Base-by-base conservation (phyloP, 2,888 invertebrate species). In the Taphrorychus bicolor region DNA sequence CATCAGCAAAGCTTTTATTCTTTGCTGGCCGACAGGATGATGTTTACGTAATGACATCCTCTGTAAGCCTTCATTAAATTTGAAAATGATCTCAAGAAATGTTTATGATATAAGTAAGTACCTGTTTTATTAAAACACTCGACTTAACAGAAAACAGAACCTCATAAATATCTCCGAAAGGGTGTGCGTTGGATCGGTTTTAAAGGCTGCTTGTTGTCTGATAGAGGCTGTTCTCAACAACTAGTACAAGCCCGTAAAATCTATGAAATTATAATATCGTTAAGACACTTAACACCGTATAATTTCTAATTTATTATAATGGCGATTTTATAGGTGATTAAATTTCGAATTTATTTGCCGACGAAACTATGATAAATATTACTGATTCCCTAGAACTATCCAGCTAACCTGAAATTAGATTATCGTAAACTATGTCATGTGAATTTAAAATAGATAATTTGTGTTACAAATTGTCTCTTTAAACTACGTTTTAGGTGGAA, bases 111-210 rank as follows among this genome's bases (percentile, higher is more conserved):
- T 3, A n/a, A n/a, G 32, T 11, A 32, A 32, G 3, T 32, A 32
- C 32, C 32, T 23, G 32, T 32, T 32, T 53, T 53, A 53, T 53
- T 23, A 53, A 53, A 53, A 22, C 14, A 24, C 14, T 7, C 51
- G 3, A 5, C n/a, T 24, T 60, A 60, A 60, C 60, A 60, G 60
- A 53, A 53, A 41, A 21, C 60, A 60, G 60, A 53, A 51, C 22
- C 60, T 22, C 60, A 52, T 60, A 60, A 60, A 60, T 21, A 60
- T 52, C 19, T 59, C 49, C 24, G 24, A 42, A 51, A 40, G 42
- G 53, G 60, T 41, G 52, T 41, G 52, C 7, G 23, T 49, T 51
- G n/a, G 42, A 49, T 51, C 22, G 9, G 16, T 59, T 51, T 59
- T 60, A 51, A 52, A 7, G 42, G 23, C 11, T 16, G 14, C 23